These are phyloP conservation scores for Mesoclemmys tuberculata DNA, from an alignment of 2,113 vertebrate genomes.

Conservation along the genomic window DNA sequence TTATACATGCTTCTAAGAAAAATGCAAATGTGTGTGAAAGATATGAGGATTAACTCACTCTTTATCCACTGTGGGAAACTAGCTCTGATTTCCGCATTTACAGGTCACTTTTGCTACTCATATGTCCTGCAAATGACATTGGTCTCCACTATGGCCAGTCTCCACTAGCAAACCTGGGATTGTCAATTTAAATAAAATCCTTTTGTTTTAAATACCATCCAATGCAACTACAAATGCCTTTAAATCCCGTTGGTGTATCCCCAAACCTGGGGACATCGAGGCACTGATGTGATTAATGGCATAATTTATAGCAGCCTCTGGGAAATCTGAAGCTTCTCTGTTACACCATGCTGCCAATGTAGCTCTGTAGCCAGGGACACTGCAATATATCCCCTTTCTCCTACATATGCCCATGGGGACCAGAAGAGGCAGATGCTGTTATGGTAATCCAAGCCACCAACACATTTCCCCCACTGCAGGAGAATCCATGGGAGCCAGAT, in stretches of 20 bases:
- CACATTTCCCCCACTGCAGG: background rate
- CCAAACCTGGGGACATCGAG: background rate
- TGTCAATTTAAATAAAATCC: background rate
- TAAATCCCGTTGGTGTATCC: background rate
- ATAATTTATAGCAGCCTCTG: background rate
- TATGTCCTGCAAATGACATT: background rate
- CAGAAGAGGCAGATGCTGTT: background rate
- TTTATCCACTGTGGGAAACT: background rate
- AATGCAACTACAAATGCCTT: background rate
- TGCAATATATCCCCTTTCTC: accelerated
- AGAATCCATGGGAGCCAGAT: background rate
- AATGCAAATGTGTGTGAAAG: background rate
- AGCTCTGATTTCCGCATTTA: background rate
- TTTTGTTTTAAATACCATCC: background rate
- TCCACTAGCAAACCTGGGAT: background rate
- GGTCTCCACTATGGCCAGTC: background rate
- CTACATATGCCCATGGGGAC: accelerated
- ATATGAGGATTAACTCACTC: background rate
- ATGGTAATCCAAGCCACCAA: background rate
- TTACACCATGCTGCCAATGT: accelerated
- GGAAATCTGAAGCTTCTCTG: background rate
- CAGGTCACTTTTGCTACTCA: accelerated
- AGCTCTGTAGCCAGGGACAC: background rate
- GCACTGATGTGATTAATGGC: background rate
- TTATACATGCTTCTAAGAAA: background rate